Conservation (phyloP, 2,113 vertebrate genomes). For the Geothlypis trichas region DNA sequence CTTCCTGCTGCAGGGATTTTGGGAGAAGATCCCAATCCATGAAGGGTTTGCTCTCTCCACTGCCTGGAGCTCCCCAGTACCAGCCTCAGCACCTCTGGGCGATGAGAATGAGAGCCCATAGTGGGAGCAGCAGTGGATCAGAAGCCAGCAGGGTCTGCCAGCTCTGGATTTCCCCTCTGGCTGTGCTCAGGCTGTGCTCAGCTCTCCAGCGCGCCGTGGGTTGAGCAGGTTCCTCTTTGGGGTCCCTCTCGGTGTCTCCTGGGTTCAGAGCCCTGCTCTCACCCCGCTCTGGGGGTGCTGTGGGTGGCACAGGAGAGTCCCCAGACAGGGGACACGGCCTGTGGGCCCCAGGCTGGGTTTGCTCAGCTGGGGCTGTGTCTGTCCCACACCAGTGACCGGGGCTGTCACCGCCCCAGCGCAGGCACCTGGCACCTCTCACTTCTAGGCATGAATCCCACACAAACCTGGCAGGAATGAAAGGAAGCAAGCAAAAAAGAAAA, state of each 20-base stretch:
- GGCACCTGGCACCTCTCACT: fast-evolving
- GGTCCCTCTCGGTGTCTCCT: fast-evolving
- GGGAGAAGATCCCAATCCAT: background rate
- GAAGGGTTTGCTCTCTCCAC: background rate
- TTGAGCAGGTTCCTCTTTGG: background rate
- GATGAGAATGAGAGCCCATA: fast-evolving
- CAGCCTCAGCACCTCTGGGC: background rate
- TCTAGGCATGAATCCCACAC: too few species aligned
- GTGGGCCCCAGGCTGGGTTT: background rate
- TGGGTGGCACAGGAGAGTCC: background rate
- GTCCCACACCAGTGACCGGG: fast-evolving
- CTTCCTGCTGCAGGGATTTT: background rate
- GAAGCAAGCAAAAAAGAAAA: background rate
- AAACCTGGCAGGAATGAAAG: background rate
- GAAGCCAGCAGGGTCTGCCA: background rate
- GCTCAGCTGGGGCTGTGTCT: background rate
- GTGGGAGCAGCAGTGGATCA: background rate
- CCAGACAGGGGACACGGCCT: background rate
- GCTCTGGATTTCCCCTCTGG: background rate
- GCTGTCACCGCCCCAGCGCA: fast-evolving
- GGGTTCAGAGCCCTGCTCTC: background rate
- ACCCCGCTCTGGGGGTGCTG: fast-evolving
- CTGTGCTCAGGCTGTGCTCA: background rate
- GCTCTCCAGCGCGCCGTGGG: background rate
- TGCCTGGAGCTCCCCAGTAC: background rate